Evolutionary conservation across 2,113 vertebrate genomes (phyloP).

Genomic region (Rhinolophus ferrumequinum): DNA sequence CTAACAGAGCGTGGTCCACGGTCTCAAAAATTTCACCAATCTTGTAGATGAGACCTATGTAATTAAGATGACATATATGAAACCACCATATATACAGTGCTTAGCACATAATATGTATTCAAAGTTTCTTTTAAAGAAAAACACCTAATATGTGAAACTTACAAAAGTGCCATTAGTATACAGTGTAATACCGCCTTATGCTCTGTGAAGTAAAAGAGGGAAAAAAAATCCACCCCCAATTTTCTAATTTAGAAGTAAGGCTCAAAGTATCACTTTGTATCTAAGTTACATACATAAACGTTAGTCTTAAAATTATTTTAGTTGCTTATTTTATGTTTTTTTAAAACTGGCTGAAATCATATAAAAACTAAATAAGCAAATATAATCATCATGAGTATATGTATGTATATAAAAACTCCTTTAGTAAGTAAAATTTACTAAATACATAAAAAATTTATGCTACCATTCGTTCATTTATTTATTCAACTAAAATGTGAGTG

Average conservation of each 20-base stretch:
- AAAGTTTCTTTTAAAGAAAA: slow-evolving; percentile 55
- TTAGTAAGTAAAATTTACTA: background rate
- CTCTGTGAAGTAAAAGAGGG: background rate
- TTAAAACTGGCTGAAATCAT: slow-evolving; percentile 24
- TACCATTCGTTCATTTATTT: background rate
- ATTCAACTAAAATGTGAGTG: slow-evolving; percentile 20
- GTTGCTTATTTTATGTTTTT: background rate
- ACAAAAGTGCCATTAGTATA: background rate
- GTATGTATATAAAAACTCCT: background rate
- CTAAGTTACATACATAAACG: slow-evolving; percentile 14
- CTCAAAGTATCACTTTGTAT: slow-evolving; percentile 22
- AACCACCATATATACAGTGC: background rate
- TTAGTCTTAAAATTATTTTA: background rate
- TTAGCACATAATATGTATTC: background rate
- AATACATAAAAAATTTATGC: background rate
- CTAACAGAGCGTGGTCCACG: background rate
- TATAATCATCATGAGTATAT: background rate
- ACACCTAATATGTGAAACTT: background rate
- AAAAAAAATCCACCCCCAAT: background rate
- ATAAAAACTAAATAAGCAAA: slow-evolving; percentile 31
- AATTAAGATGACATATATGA: background rate
- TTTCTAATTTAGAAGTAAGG: slow-evolving; percentile 20
- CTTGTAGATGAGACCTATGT: background rate
- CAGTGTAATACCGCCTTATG: background rate
- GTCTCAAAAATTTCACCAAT: background rate